Evolutionary conservation across 2,797 vertebrate species (phyloP), one percentile per base, ranked within the genome.

Genomic region (Kryptopterus vitreolus): DNA sequence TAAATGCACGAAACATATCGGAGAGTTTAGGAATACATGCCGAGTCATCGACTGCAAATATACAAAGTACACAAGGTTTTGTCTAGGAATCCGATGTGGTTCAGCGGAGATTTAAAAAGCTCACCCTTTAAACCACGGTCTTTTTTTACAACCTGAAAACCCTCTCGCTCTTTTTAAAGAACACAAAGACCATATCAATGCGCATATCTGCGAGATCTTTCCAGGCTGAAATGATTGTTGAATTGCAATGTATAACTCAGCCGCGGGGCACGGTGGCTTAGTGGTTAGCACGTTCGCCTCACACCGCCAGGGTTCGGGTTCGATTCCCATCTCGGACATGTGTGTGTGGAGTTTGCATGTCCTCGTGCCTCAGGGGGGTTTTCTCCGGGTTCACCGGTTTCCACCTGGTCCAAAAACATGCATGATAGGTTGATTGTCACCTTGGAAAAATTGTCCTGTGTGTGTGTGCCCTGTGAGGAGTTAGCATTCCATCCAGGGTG

Each of bases 1-100:
- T 33, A 68, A 81, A 63, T 31, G 71, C 38, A 43, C 72, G 83
- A 57, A 83, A 16, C 24, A 2, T 48, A 31, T 70, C 15, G n/a
- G 71, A 72, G 61, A 81, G 35, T 57, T 79, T n/a, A 78, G 46
- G 16, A 59, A 31, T 26, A 31, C 50, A 55, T 72, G 48, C 50
- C n/a, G 33, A 38, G 22, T 57, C 53, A 73, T 11, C 58, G 33
- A 18, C 22, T 73, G 53, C 53, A 57, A 73, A 73, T 16, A 38
- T 57, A 13, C 52, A 43, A 58, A 43, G 22, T 73, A 33, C 33
- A 29, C 6, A 22, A n/a, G 52, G 55, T n/a, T 38, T 33, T 73
- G 24, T 73, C 33, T 43, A 73, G 22, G 22, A 73, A 58, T 58
- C 33, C n/a, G 38, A 46, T 46, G 22, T 66, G 63, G 22, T 12